Conservation (phyloP, 2,888 invertebrate genomes). For the Loripinus fragilis region DNA sequence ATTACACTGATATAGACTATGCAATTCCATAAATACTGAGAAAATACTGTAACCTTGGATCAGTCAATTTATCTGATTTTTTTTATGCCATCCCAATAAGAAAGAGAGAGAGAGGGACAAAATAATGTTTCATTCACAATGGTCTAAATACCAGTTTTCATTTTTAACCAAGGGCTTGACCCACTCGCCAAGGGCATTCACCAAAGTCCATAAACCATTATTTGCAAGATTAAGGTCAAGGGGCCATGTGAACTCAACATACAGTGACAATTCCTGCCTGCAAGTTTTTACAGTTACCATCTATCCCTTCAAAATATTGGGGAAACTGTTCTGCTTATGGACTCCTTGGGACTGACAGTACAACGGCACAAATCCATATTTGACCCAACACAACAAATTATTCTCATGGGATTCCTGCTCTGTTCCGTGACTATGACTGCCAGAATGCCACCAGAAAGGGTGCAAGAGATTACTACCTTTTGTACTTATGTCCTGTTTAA, state of each 20-base stretch:
- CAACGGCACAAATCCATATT: conserved; percentile 55
- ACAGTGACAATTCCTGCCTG: conserved; percentile 15
- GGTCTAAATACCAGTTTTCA: conserved; percentile 32
- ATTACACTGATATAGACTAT: not conserved
- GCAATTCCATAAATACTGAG: conserved; percentile 1
- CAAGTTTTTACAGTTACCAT: conserved; percentile 32
- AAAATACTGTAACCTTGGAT: conserved; percentile 41
- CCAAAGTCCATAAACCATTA: conserved; percentile 53
- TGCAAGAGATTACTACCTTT: not conserved
- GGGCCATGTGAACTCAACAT: conserved; percentile 34
- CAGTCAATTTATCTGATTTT: conserved; percentile 42
- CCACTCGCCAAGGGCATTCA: conserved; percentile 34
- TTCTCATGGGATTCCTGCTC: conserved; percentile 51
- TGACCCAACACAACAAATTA: conserved; percentile 41
- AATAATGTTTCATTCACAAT: conserved; percentile 48
- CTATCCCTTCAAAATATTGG: conserved; percentile 30
- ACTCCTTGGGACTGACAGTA: conserved; percentile 47
- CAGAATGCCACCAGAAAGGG: conserved; percentile 31
- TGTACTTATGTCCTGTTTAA: not conserved
- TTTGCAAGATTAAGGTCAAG: conserved; percentile 30
- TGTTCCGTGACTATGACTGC: conserved; percentile 27
- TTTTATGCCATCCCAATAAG: conserved; percentile 37
- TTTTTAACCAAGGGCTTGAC: conserved; percentile 35
- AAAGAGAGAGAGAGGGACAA: conserved; percentile 18
- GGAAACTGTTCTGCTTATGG: conserved; percentile 15